Conservation (phyloP, 2,888 invertebrate species). For the Coleophora deauratella region DNA sequence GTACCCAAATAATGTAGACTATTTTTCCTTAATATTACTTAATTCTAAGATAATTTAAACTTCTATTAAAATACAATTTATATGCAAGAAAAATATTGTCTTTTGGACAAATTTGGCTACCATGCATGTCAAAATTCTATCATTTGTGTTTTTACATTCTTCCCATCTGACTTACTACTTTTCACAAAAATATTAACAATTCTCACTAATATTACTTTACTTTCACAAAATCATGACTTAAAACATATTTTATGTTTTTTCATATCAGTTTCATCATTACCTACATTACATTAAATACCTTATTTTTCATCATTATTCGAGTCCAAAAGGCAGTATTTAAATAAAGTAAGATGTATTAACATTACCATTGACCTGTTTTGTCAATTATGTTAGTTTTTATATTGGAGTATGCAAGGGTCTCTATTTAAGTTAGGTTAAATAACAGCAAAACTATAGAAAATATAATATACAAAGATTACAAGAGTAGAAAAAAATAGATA, state of each 20-base stretch:
- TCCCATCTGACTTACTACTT: conserved; percentile 1
- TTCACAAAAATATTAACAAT: background rate
- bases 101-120: conserved; percentile 70
- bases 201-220: background rate
- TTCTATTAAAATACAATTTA: conserved; percentile 16
- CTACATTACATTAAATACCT: background rate
- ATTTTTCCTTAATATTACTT: background rate
- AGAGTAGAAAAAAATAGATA: too few species aligned
- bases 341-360: too few species aligned
- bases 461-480: too few species aligned
- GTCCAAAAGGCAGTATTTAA: conserved; percentile 62
- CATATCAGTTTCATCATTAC: background rate
- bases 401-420: too few species aligned
- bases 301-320: conserved; percentile 1
- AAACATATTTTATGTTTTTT: background rate
- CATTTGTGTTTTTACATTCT: conserved; percentile 15
- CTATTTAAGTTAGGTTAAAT: too few species aligned
- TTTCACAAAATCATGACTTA: too few species aligned
- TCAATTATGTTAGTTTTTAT: too few species aligned
- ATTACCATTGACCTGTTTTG: too few species aligned
- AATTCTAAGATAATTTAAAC: conserved; percentile 14
- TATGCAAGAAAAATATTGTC: conserved; percentile 40
- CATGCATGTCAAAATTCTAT: conserved; percentile 40
- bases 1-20: conserved; percentile 22
- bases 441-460: too few species aligned